A percentile compares a stretch with the other conserved stretches of the same genome.
phyloP scores from a whole-genome alignment of 1,140 invertebrate genomes.

The Eueides isabella region DNA sequence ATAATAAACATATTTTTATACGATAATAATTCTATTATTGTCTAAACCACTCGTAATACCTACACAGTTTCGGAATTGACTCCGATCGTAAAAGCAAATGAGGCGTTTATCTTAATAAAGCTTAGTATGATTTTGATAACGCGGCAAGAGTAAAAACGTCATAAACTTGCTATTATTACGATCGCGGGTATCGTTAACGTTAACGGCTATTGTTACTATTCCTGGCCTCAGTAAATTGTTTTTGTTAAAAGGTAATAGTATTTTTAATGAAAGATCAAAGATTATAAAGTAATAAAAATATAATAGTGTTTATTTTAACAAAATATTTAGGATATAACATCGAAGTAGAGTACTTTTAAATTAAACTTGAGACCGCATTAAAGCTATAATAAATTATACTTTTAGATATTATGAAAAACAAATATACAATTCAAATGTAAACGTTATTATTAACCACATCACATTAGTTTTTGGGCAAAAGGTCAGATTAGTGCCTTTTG shows the following conservation, averaged over 20 bases:
- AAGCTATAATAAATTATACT: neutral
- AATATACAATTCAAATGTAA: neutral
- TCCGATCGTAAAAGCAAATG: constrained; percentile 44
- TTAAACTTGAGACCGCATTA: neutral
- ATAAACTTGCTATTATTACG: constrained; percentile 48
- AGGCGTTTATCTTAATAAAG: constrained; percentile 46
- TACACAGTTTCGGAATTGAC: constrained; percentile 24
- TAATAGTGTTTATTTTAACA: neutral
- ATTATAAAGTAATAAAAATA: constrained; percentile 5
- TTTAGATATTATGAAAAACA: neutral
- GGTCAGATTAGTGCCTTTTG: constrained; percentile 34
- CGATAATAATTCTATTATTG: neutral
- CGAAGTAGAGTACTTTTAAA: neutral
- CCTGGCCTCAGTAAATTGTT: constrained; percentile 40
- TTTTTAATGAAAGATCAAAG: constrained; percentile 31
- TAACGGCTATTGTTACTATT: constrained; percentile 47
- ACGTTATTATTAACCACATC: constrained; percentile 30
- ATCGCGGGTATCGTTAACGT: constrained; percentile 44
- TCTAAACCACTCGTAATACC: neutral
- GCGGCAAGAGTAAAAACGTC: constrained; percentile 43
- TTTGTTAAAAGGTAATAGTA: constrained; percentile 28
- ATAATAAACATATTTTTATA: neutral
- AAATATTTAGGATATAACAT: neutral
- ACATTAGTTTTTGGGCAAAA: constrained; percentile 33
- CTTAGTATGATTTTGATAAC: constrained; percentile 46